Evolutionary conservation across 2,888 invertebrate genomes (phyloP).

Genomic region (Zygogramma bicolorata): DNA sequence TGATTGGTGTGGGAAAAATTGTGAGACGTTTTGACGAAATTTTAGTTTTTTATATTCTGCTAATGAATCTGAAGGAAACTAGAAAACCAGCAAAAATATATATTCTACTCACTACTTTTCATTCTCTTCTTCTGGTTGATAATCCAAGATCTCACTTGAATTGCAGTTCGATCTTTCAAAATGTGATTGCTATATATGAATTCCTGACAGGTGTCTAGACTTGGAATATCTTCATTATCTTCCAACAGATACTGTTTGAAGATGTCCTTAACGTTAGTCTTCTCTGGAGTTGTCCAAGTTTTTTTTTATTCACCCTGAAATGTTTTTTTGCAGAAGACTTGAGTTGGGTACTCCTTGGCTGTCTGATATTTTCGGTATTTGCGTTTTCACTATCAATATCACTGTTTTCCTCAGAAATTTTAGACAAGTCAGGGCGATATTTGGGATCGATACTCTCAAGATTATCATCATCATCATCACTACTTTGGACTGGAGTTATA

Average conservation of each 20-base stretch:
- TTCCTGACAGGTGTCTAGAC: constrained; percentile 12
- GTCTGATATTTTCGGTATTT: not conserved
- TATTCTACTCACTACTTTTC: not conserved
- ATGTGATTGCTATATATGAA: not conserved
- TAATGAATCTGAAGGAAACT: not conserved
- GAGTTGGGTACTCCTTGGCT: not conserved
- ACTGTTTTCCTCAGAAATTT: not conserved
- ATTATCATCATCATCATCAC: not conserved
- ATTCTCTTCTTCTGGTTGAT: constrained; percentile 13
- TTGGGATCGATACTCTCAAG: not conserved
- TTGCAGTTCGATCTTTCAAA: constrained; percentile 1
- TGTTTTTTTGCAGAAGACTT: not conserved
- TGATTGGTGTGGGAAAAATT: no score
- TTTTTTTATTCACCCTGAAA: not conserved
- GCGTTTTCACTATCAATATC: not conserved
- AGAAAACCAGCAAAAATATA: not conserved
- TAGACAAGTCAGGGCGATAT: constrained; percentile 1
- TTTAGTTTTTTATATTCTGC: not conserved
- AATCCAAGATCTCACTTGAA: constrained; percentile 5
- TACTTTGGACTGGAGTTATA: not conserved
- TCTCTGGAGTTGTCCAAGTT: constrained; percentile 16
- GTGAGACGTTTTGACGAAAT: not conserved
- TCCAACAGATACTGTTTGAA: constrained; percentile 5
- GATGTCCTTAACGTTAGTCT: not conserved
- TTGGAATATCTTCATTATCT: not conserved